Percentiles rank a stretch among this genome's conserved stretches.
Evolutionary conservation across 1,140 invertebrate species (phyloP).

Genomic region (Paramacrobiotus metropolitanus): DNA sequence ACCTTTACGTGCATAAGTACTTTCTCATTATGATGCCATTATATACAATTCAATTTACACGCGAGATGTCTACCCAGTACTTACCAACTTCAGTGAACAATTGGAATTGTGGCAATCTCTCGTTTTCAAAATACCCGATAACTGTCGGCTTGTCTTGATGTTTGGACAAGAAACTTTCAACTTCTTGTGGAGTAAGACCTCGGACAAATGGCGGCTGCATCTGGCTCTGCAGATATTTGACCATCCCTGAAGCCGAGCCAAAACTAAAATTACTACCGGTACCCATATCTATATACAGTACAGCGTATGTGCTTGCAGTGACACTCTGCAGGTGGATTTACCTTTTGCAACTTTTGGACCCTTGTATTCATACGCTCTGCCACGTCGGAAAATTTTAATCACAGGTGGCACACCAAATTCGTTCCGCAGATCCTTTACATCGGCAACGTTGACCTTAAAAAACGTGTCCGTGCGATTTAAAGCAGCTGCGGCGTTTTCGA

Average conservation of each 20-base stretch:
- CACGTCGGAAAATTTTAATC: background rate
- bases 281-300: no score
- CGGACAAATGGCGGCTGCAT: background rate
- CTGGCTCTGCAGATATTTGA: background rate
- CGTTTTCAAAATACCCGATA: background rate
- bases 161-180: background rate
- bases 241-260: background rate
- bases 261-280: no score
- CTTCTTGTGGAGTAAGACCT: background rate
- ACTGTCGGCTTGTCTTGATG: constrained; percentile 2
- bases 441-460: background rate
- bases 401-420: background rate
- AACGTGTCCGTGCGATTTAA: background rate
- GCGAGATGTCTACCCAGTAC: background rate
- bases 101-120: background rate
- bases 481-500: background rate
- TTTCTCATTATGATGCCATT: background rate
- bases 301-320: no score
- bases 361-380: background rate
- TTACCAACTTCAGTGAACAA: background rate
- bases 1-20: no score
- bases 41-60: background rate
- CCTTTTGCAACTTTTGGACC: background rate
- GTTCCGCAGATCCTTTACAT: background rate
- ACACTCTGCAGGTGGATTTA: no score